Evolutionary conservation across 2,888 invertebrate genomes (phyloP), one percentile per base, ranked within the genome.

Genomic region (Strigamia crassipes): DNA sequence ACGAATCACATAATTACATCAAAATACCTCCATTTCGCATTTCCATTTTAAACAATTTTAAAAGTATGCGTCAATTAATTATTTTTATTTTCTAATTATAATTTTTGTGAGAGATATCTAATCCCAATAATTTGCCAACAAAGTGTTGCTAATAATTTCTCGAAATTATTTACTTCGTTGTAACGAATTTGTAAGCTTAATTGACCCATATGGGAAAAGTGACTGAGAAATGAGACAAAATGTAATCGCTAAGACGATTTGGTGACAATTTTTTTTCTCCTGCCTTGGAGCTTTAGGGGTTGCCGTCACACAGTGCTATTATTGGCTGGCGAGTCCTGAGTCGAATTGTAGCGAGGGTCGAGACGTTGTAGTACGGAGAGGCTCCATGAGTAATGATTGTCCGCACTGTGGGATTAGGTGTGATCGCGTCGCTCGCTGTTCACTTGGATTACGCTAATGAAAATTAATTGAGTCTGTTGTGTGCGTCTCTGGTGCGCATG

Each of bases 371-470:
- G 31, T 73, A 73, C 3, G n/a, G 31, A 73, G 73, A n/a, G 23
- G 23, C 15, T 73, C 73, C 73, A 73, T 73, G 73, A 73, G 73
- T 73, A 73, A 73, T 73, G 73, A 73, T 73, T 73, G 73, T 73
- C 73, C 73, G 73, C 73, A 73, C 73, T 73, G 73, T 73, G 73
- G 73, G 73, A 73, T 73, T 73, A 73, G 73, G 73, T 73, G 73
- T 73, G 73, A 73, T 73, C 73, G 73, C 73, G 73, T 73, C 73
- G 73, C 73, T 73, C 73, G 73, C 73, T 73, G 73, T 73, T 73
- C 73, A 73, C 73, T 73, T 73, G 73, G 73, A 73, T 73, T 73
- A 73, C 73, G 73, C 73, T 73, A 73, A 73, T 73, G 73, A 73
- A 73, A 73, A 73, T 73, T 73, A 73, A 73, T 73, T 73, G 73